Percentiles rank a stretch among this genome's conserved stretches.
phyloP scores from a whole-genome alignment of 2,797 vertebrate genomes.

The Discoglossus pictus region DNA sequence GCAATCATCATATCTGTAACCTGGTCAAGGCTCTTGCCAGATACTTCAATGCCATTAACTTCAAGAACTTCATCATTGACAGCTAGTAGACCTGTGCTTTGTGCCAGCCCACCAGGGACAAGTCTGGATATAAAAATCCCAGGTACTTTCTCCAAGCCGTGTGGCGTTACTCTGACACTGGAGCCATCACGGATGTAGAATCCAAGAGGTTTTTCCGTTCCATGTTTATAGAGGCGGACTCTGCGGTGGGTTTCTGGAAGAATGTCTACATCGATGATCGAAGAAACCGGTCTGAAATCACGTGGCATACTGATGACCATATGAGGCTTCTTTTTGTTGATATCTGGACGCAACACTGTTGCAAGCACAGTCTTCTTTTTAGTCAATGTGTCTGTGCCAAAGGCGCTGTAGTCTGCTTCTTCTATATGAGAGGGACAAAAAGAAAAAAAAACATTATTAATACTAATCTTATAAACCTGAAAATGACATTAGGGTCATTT shows the following conservation, averaged over 20 bases:
- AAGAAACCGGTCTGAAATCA: conserved; percentile 94
- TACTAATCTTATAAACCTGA: background rate
- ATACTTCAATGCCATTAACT: conserved; percentile 95
- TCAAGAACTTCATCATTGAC: conserved; percentile 97
- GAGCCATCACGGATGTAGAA: conserved; percentile 97
- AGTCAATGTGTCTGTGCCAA: conserved; percentile 85
- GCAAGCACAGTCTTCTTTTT: conserved; percentile 91
- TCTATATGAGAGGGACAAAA: conserved; percentile 70
- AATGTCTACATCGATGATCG: conserved; percentile 96
- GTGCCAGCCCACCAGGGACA: conserved; percentile 91
- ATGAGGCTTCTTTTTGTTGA: conserved; percentile 85
- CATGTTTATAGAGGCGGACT: conserved; percentile 93
- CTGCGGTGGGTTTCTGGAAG: conserved; percentile 93
- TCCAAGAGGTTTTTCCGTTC: conserved; percentile 91
- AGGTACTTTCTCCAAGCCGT: conserved; percentile 92
- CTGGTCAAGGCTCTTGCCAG: conserved; percentile 92
- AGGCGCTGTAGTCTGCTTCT: conserved; percentile 92
- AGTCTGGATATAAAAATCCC: conserved; percentile 96
- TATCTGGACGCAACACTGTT: conserved; percentile 85
- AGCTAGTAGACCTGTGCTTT: conserved; percentile 91
- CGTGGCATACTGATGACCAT: conserved; percentile 92
- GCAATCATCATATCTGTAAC: conserved; percentile 99
- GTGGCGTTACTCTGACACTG: conserved; percentile 89
- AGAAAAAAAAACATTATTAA: conserved; percentile 40
- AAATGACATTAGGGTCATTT: too few species aligned